Evolutionary conservation across 2,888 invertebrate species (phyloP), one percentile per base, ranked within the genome.

Genomic region (Hecatera dysodea): DNA sequence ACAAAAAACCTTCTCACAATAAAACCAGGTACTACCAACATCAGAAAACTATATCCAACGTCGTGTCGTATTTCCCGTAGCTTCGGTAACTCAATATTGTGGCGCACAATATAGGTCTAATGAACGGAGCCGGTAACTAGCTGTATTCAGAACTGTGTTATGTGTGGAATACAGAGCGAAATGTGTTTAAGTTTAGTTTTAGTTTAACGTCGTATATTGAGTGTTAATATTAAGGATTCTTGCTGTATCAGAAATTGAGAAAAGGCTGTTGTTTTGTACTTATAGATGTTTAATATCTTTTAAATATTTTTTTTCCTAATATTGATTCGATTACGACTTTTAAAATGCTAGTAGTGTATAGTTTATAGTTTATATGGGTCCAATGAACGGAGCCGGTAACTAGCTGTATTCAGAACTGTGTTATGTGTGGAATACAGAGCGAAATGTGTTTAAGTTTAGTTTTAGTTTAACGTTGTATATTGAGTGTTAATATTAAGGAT

Each of bases 361-460:
- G n/a, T n/a, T n/a, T n/a, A n/a, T n/a, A n/a, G n/a, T n/a, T n/a
- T n/a, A 83, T 83, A 69, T 68, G 56, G n/a, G 69, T 71, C 85
- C 84, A 83, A 83, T 83, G 85, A 84, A 83, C 74, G 12, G 22
- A 36, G 59, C 44, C 29, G n/a, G 84, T 84, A 83, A 83, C 83
- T 75, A 83, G 85, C 80, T 2, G 80, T 74, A 84, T 83, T 83
- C 85, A 83, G 70, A 56, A 57, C 72, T 39, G 5, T 24, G 81
- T 65, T 80, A 67, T 56, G 50, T 60, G 22, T 50, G 33, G 67
- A 65, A 78, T 77, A 81, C 42, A 53, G 61, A 62, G 33, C 22
- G 55, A 36, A 12, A 24, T 60, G 42, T 74, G 24, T 53, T 75
- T 72, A n/a, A 62, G 79, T 55, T 74, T 15, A 42, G 33, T 15